phyloP scores from a whole-genome alignment of 2,888 invertebrate genomes.

The Leucophenga maculata region DNA sequence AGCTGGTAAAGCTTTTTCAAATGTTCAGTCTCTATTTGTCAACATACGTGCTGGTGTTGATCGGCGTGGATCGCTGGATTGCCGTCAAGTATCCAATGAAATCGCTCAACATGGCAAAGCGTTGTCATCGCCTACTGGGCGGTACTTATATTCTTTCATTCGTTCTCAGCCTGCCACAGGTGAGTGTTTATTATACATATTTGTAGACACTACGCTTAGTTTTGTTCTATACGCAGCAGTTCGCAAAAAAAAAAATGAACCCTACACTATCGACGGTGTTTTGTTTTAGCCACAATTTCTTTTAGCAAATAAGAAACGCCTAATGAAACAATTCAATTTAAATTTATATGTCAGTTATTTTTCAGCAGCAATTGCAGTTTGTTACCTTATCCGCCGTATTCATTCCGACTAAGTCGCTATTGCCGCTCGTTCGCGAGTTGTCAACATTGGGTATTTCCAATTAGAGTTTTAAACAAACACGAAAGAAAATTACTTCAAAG shows the following conservation, averaged over 20 bases:
- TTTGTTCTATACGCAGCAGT: too few species aligned
- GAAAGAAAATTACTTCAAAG: too few species aligned
- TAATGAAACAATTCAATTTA: constrained; percentile 11
- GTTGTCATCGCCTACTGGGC: constrained; percentile 79
- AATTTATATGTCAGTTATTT: not conserved
- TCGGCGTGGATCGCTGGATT: constrained; percentile 86
- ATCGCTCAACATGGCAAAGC: constrained; percentile 78
- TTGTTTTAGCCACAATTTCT: too few species aligned
- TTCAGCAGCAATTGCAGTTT: too few species aligned
- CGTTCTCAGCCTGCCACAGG: constrained; percentile 86
- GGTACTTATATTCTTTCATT: constrained; percentile 83
- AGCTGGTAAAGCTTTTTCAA: constrained; percentile 85
- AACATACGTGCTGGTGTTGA: constrained; percentile 86
- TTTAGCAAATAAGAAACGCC: not conserved
- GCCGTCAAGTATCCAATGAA: constrained; percentile 88
- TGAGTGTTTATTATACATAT: constrained; percentile 71
- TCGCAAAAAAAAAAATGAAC: too few species aligned
- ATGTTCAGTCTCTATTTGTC: constrained; percentile 88
- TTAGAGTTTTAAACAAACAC: too few species aligned
- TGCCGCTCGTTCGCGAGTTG: not conserved
- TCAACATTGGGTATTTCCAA: constrained; percentile 30
- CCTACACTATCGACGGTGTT: too few species aligned
- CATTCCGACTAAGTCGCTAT: constrained; percentile 8
- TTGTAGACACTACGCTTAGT: too few species aligned
- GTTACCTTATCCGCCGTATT: too few species aligned